Evolutionary conservation across 2,888 invertebrate species (phyloP).

Genomic region (Papilio demoleus): DNA sequence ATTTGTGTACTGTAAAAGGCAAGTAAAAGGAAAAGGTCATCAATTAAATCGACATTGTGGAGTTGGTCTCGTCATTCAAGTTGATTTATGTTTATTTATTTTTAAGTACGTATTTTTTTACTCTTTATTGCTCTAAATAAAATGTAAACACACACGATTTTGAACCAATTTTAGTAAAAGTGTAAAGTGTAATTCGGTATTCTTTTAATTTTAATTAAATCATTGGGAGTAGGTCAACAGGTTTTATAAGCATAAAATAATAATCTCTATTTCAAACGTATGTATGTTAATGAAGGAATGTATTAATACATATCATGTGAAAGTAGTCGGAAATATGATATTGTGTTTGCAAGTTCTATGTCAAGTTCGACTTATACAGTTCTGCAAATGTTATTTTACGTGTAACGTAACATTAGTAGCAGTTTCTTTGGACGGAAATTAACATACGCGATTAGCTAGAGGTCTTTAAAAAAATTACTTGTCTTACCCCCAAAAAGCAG

Average conservation of each 20-base stretch:
- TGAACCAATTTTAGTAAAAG: no score
- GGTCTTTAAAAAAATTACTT: no score
- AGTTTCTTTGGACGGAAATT: neutral
- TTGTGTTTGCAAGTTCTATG: conserved; percentile 1
- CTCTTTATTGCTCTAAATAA: no score
- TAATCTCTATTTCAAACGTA: conserved; percentile 1
- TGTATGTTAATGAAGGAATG: conserved; percentile 16
- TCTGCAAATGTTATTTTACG: no score
- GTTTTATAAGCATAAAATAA: conserved; percentile 7
- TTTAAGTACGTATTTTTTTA: neutral
- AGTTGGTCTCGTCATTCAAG: neutral
- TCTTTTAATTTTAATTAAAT: neutral
- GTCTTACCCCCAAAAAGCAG: no score
- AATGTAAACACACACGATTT: no score
- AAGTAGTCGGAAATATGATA: conserved; percentile 18
- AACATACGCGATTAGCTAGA: neutral
- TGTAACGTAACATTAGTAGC: neutral
- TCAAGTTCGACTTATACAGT: neutral
- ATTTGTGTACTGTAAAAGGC: neutral
- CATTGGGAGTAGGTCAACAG: neutral
- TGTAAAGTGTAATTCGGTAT: neutral
- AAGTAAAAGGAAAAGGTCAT: neutral
- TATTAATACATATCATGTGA: neutral
- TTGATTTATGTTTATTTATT: neutral
- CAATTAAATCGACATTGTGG: conserved; percentile 1